Conservation (phyloP, 2,797 vertebrate species). For the Morelia viridis region DNA sequence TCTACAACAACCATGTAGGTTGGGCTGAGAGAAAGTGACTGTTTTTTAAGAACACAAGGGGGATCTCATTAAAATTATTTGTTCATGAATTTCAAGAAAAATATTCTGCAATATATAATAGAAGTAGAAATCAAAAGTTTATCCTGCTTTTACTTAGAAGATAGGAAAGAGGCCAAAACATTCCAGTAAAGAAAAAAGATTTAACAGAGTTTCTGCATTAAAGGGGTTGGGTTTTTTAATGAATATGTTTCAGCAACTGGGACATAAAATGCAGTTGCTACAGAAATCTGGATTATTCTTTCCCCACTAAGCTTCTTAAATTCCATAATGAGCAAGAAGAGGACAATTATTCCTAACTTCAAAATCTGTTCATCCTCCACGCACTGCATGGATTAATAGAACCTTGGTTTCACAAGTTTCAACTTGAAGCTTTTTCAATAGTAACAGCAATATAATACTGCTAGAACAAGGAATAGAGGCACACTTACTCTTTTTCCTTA, state of each 20-base stretch:
- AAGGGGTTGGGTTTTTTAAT: neutral
- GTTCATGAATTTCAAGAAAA: neutral
- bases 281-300: neutral
- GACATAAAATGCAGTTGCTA: neutral
- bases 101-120: neutral
- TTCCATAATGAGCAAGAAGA: neutral
- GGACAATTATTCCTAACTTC: neutral
- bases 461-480: slow-evolving; percentile 10
- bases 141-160: neutral
- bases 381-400: neutral
- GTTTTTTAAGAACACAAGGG: neutral
- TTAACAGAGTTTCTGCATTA: too few relatives aligned
- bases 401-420: neutral
- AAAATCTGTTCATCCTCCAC: neutral
- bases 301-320: neutral
- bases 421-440: neutral
- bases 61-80: neutral
- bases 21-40: neutral
- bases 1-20: neutral
- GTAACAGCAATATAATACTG: accelerated
- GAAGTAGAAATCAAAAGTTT: neutral
- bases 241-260: neutral
- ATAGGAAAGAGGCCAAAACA: neutral
- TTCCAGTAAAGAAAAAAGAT: neutral
- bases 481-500: slow-evolving; percentile 96